phyloP scores from a whole-genome alignment of 1,140 invertebrate species.

The Heterodera schachtii region DNA sequence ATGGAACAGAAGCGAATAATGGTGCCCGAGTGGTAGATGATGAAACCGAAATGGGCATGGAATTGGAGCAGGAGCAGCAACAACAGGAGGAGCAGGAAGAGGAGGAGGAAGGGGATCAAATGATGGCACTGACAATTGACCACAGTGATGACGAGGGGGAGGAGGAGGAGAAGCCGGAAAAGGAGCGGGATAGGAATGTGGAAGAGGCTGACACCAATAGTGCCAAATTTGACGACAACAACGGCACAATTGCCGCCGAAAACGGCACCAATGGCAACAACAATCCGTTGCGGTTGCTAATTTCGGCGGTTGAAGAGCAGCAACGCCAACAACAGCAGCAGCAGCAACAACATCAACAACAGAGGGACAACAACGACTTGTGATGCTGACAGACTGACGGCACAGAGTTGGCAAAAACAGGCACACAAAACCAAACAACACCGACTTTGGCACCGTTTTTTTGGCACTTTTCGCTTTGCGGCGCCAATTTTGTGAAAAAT shows the following conservation, averaged over 20 bases:
- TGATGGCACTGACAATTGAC: too few species aligned
- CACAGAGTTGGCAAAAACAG: neutral
- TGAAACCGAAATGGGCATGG: neutral
- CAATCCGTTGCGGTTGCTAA: constrained; percentile 10
- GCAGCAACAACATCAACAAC: neutral
- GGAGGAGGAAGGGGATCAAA: too few species aligned
- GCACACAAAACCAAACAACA: neutral
- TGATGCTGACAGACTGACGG: too few species aligned
- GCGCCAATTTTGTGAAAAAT: too few species aligned
- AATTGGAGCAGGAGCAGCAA: neutral
- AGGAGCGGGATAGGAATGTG: neutral
- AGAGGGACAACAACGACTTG: constrained; percentile 14
- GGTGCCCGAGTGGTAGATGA: neutral
- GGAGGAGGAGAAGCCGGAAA: too few species aligned
- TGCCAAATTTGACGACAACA: neutral
- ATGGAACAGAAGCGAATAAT: too few species aligned
- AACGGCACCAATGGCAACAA: too few species aligned
- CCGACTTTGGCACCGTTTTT: too few species aligned
- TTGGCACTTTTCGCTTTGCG: too few species aligned
- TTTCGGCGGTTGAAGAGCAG: constrained; percentile 18
- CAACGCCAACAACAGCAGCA: neutral
- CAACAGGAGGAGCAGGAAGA: neutral
- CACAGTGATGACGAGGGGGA: neutral
- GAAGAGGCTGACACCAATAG: too few species aligned
- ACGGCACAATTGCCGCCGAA: neutral